A percentile compares a stretch with the other conserved stretches of the same genome.
Evolutionary conservation across 2,888 invertebrate genomes (phyloP).

Genomic region (Melipona bicolor): DNA sequence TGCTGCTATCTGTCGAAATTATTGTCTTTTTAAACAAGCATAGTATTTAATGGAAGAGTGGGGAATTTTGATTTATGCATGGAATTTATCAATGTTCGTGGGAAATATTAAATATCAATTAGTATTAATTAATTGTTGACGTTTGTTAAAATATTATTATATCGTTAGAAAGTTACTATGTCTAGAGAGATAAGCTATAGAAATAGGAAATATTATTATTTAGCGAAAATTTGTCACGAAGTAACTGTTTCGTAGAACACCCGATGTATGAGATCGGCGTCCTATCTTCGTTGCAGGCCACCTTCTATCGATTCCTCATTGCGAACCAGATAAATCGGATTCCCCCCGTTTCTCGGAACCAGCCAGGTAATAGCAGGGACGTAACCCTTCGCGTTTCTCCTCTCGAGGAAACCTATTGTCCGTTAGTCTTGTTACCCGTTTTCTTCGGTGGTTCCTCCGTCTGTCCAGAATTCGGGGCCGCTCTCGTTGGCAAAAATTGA

Average conservation of each 20-base stretch:
- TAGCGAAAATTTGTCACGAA: neutral
- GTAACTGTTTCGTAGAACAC: conserved; percentile 18
- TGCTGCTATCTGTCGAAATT: conserved; percentile 15
- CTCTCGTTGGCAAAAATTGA: conserved; percentile 38
- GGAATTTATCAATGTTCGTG: no score
- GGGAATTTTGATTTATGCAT: no score
- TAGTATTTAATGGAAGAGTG: no score
- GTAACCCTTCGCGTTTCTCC: conserved; percentile 59
- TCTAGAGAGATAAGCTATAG: neutral
- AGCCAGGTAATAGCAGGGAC: conserved; percentile 74
- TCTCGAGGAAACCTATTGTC: conserved; percentile 59
- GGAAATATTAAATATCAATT: no score
- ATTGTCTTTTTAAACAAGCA: neutral
- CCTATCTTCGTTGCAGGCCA: conserved; percentile 49
- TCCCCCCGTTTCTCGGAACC: conserved; percentile 78
- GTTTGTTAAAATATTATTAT: no score
- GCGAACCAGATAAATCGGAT: conserved; percentile 80
- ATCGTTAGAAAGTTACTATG: no score
- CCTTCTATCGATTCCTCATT: conserved; percentile 74
- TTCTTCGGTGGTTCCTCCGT: conserved; percentile 23
- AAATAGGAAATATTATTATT: neutral
- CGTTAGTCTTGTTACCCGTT: conserved; percentile 46
- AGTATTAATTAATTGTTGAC: no score
- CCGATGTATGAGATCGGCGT: conserved; percentile 29
- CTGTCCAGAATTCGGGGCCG: conserved; percentile 35